Evolutionary conservation across 2,888 invertebrate genomes (phyloP), one percentile per base, ranked within the genome.

Genomic region (Eulithis prunata): DNA sequence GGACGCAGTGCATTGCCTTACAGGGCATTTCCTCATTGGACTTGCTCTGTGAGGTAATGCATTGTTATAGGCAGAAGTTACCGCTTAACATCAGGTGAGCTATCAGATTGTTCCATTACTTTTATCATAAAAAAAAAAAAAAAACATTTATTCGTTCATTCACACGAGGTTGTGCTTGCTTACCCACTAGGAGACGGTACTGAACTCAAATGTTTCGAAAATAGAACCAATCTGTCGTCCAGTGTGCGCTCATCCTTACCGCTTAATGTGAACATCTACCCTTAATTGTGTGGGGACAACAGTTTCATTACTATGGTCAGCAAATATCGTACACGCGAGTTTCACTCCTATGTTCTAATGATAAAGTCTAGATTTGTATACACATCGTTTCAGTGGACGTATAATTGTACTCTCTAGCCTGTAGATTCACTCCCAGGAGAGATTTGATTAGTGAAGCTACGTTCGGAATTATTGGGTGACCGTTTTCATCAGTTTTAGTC

Each of bases 241-340:
- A 56, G 53, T 61, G 58, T 57, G 71, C 62, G 63, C 57, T 47
- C 47, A 7, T 51, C 71, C 76, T 80, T 71, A 72, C 72, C 74
- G 73, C 77, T 78, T 79, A 80, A 82, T 77, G 78, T 72, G 74
- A 70, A 76, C 75, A 75, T 77, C 75, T 63, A 74, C 76, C 78
- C 78, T 84, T 81, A 80, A 84, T 84, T 82, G 79, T 78, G 74
- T 78, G 76, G 80, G 80, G 82, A 76, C 63, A 77, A 78, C 77
- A 78, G 83, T 85, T 86, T 86, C 86, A 86, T 86, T 85, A 86
- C 69, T 43, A 68, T 79, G 84, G 86, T 86, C 86, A 86, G 86
- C 86, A 71, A 65, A 68, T 66, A 57, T 56, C 4, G 32, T 38
- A 57, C 66, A 55, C 43, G 58, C 63, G 61, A 64, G 38, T 51